A percentile compares a stretch with the other conserved stretches of the same genome.
Evolutionary conservation across 2,888 invertebrate species (phyloP).

Genomic region (Aspidiotus destructor): DNA sequence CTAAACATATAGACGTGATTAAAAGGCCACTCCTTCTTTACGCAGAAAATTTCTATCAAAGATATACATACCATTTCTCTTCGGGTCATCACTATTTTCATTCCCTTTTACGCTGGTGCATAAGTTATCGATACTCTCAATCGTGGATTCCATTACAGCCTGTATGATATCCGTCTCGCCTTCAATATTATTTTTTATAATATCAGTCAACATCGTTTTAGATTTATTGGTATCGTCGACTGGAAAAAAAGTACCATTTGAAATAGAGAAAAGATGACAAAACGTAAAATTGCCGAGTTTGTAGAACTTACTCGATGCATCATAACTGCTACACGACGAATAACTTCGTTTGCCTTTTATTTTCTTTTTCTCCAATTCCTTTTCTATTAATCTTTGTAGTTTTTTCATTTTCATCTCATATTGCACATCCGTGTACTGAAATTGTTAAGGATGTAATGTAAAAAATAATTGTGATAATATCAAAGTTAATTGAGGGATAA

Average conservation of each 20-base stretch:
- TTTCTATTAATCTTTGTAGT: slow-evolving; percentile 34
- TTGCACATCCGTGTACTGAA: slow-evolving; percentile 23
- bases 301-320: too few relatives aligned
- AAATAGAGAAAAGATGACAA: too few relatives aligned
- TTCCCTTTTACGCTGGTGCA: neutral
- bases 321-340: slow-evolving; percentile 12
- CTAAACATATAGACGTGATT: neutral
- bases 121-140: slow-evolving; percentile 15
- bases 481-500: neutral
- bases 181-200: slow-evolving; percentile 16
- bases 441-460: neutral
- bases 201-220: slow-evolving; percentile 13
- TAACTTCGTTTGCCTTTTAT: slow-evolving; percentile 21
- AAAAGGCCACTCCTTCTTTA: neutral
- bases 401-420: slow-evolving; percentile 37
- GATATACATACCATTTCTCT: slow-evolving; percentile 12
- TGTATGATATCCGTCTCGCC: slow-evolving; percentile 19
- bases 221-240: too few relatives aligned
- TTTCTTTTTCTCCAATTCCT: slow-evolving; percentile 33
- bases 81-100: neutral
- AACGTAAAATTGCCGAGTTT: too few relatives aligned
- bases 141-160: slow-evolving; percentile 8
- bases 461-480: neutral
- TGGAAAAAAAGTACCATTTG: too few relatives aligned
- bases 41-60: neutral